Evolutionary conservation across 2,888 invertebrate genomes (phyloP).

Genomic region (Acholoe squamosa): DNA sequence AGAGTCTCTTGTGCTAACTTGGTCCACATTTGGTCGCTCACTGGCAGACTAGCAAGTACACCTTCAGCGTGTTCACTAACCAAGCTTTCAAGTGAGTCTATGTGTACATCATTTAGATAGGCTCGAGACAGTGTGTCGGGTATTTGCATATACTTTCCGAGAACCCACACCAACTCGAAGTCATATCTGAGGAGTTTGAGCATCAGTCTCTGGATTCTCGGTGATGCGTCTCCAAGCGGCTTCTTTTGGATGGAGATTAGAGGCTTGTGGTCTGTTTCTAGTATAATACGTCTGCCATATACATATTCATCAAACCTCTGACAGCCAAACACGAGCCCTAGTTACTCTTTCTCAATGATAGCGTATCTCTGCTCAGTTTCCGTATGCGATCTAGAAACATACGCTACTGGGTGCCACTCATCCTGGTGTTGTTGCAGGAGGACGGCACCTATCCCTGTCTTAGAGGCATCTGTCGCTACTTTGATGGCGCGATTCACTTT

Average conservation of each 20-base stretch:
- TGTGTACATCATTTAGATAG: no score
- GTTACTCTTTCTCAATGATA: background rate
- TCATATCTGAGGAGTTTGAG: no score
- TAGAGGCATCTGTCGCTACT: background rate
- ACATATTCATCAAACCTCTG: slow-evolving; percentile 2
- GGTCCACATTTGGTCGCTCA: background rate
- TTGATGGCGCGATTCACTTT: background rate
- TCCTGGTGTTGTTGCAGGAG: background rate
- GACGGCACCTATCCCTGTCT: background rate
- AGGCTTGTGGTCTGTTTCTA: slow-evolving; percentile 30
- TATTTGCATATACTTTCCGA: no score
- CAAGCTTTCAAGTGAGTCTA: no score
- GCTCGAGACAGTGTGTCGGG: no score
- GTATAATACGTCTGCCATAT: background rate
- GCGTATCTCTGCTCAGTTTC: background rate
- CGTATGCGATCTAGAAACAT: slow-evolving; percentile 4
- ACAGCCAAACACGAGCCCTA: background rate
- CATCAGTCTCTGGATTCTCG: background rate
- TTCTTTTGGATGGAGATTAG: background rate
- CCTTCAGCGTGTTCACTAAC: background rate
- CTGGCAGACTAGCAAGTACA: background rate
- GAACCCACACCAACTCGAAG: no score
- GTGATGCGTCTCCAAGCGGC: background rate
- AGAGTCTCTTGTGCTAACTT: background rate
- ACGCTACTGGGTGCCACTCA: slow-evolving; percentile 11